These are phyloP conservation scores for Panagrolaimus sp. DNA, from an alignment of 1,140 invertebrate genomes.

Conservation along the genomic window DNA sequence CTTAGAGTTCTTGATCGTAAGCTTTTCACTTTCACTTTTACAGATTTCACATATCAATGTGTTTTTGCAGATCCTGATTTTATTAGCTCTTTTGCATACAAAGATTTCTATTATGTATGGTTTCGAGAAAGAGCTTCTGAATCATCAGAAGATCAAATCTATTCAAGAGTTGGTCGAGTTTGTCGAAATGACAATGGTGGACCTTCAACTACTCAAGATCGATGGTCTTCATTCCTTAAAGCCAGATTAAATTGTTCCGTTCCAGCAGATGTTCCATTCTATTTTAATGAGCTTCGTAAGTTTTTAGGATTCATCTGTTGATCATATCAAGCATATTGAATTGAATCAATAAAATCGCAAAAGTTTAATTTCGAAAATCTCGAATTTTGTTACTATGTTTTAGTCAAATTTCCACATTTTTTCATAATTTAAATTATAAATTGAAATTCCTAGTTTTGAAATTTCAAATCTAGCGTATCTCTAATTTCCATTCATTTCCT, in stretches of 20 bases:
- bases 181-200: conserved; percentile 81
- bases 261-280: conserved; percentile 82
- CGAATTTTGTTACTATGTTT: no score
- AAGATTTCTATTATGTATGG: conserved; percentile 92
- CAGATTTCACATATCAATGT: no score
- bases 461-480: no score
- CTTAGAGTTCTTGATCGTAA: conserved; percentile 58
- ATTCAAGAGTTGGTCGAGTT: conserved; percentile 87
- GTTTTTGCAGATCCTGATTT: conserved; percentile 72
- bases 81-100: conserved; percentile 82
- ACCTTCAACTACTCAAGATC: conserved; percentile 66
- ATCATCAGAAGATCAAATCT: conserved; percentile 71
- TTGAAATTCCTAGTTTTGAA: no score
- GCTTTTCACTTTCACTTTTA: no score
- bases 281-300: conserved; percentile 97
- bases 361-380: no score
- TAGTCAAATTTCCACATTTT: no score
- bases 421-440: no score
- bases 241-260: conserved; percentile 88
- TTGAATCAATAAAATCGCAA: no score
- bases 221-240: conserved; percentile 91
- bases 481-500: conserved; percentile 51
- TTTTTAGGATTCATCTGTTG: conserved; percentile 48
- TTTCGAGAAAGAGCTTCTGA: conserved; percentile 90
- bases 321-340: no score